Base-by-base conservation (phyloP, 2,888 invertebrate species). In the Drosophila affinis region DNA sequence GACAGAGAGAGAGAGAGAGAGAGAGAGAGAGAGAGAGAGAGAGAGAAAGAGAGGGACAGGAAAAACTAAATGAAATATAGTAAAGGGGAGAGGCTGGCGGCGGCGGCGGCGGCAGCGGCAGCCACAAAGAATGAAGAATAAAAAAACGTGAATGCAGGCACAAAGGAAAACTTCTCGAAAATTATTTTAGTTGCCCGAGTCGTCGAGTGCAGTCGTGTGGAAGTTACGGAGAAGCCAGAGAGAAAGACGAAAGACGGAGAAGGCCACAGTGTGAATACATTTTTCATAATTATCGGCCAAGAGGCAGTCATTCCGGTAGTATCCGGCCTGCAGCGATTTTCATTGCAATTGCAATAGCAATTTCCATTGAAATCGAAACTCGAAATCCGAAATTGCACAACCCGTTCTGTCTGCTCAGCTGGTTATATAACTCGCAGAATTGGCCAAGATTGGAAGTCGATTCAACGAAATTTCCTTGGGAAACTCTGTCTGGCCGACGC, bases 151-250 rank as follows among this genome's bases (percentile, higher is more conserved):
- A 57, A 59, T 72, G 69, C 77, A 71, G 64, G 79, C 78, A 83
- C 83, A 84, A 77, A 87, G 75, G 74, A 70, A 81, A 85, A 86
- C 84, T 88, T 84, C 88, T 83, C 73, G 81, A 84, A 59, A 88
- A 79, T 68, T 77, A 77, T 87, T 85, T 85, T 72, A 83, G 83
- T 87, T 73, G 80, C 49, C 52, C 72, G 76, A 83, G 81, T 78
- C 84, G 72, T 78, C 84, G 72, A 75, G 69, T 80, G 86, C 86
- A 80, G 79, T 76, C 81, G 84, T 70, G 88, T 86, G 83, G 86
- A 80, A 80, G 83, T 75, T 67, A 60, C 39, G 39, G 57, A 70
- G 61, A 67, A 68, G 56, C 47, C 63, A 44, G 56, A 52, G 57
- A 48, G 51, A 39, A 45, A 45, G 27, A 53, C 34, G 21, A 39